These are phyloP conservation scores for Artibeus lituratus DNA, from an alignment of 2,797 vertebrate species.

Conservation along the genomic window DNA sequence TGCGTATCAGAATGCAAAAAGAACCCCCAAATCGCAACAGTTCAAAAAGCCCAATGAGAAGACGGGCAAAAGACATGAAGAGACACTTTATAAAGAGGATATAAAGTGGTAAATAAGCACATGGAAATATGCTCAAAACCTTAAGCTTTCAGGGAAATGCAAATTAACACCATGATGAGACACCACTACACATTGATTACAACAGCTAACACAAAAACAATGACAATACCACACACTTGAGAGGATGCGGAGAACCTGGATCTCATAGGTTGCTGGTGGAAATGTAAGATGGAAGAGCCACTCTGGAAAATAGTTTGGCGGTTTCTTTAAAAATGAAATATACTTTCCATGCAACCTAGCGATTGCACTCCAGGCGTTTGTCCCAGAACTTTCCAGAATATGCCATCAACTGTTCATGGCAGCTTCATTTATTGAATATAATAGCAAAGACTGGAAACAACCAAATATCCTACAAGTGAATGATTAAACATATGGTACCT, in stretches of 20 bases:
- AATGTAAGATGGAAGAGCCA: background rate
- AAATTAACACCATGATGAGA: background rate
- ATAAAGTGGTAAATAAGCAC: background rate
- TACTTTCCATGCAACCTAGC: background rate
- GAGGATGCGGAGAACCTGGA: background rate
- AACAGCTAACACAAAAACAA: background rate
- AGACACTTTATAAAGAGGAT: background rate
- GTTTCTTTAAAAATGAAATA: background rate
- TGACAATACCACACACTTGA: background rate
- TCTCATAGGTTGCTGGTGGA: background rate
- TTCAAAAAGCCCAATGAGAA: background rate
- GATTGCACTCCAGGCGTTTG: background rate
- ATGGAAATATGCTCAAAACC: background rate
- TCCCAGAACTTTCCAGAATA: background rate
- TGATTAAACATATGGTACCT: background rate
- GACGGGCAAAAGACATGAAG: background rate
- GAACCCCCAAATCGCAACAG: background rate
- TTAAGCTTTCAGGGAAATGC: background rate
- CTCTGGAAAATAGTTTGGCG: background rate
- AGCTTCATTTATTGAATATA: constrained; percentile 12
- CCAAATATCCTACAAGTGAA: background rate
- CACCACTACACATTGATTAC: background rate
- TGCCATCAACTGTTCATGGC: background rate
- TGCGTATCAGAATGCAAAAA: background rate
- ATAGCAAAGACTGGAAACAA: background rate